Evolutionary conservation across 1,140 invertebrate genomes (phyloP).

Genomic region (Orussus abietinus): DNA sequence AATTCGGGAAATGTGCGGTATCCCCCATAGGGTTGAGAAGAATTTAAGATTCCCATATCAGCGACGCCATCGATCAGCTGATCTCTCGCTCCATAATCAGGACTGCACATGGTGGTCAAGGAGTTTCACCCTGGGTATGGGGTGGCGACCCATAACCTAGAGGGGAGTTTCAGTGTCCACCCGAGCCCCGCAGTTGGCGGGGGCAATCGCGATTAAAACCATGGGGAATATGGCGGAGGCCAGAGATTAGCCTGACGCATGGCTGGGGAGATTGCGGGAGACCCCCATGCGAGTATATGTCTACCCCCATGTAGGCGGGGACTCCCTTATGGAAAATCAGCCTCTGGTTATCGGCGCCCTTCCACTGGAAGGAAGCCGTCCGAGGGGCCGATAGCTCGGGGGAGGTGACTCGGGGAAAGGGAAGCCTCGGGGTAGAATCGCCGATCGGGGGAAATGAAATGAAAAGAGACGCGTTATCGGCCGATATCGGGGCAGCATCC

Average conservation of each 20-base stretch:
- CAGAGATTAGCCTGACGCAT: constrained; percentile 43
- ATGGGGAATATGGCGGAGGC: constrained; percentile 27
- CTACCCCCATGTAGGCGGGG: constrained; percentile 24
- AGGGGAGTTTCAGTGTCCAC: too few species aligned
- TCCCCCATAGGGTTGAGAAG: too few species aligned
- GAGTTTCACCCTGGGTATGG: too few species aligned
- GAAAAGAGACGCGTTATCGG: too few species aligned
- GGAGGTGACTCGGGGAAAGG: too few species aligned
- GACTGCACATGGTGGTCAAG: too few species aligned
- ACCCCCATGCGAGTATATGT: constrained; percentile 18
- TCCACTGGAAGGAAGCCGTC: neutral
- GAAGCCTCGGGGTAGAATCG: constrained; percentile 1
- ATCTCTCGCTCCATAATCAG: too few species aligned
- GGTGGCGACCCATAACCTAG: too few species aligned
- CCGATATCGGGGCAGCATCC: too few species aligned
- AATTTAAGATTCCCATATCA: too few species aligned
- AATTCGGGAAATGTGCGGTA: too few species aligned
- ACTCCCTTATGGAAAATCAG: constrained; percentile 14
- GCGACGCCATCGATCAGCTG: too few species aligned
- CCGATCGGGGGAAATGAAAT: constrained; percentile 2
- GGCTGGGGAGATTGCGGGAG: constrained; percentile 31
- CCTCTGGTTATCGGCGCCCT: constrained; percentile 2
- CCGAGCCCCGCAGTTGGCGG: constrained; percentile 12
- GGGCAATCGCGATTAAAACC: constrained; percentile 31
- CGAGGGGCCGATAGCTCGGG: neutral